Evolutionary conservation across 1,140 invertebrate species (phyloP).

Genomic region (Caenorhabditis inopinata): DNA sequence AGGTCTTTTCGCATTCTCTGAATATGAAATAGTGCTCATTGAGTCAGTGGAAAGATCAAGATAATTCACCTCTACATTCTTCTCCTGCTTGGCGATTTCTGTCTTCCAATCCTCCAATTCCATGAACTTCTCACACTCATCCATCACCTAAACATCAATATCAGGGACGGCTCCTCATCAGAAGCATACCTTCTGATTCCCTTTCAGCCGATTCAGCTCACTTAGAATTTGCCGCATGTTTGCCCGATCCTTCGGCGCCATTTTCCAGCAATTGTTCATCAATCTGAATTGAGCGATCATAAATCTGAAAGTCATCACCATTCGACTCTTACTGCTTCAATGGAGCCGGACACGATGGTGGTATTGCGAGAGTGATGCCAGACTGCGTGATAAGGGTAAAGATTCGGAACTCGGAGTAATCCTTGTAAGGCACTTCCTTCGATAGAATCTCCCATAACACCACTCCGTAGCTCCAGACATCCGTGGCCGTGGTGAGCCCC

Average conservation of each 20-base stretch:
- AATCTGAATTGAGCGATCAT: constrained; percentile 43
- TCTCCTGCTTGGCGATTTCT: constrained; percentile 53
- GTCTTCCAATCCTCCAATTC: constrained; percentile 53
- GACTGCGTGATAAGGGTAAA: constrained; percentile 55
- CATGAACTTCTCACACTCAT: constrained; percentile 55
- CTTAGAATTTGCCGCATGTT: constrained; percentile 53
- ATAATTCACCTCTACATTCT: constrained; percentile 48
- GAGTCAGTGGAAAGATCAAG: no score
- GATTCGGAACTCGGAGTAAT: constrained; percentile 59
- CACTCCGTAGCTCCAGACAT: constrained; percentile 60
- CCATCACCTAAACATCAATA: constrained; percentile 34
- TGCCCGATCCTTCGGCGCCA: constrained; percentile 54
- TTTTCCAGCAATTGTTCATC: constrained; percentile 55
- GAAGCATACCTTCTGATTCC: neutral
- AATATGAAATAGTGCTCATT: neutral
- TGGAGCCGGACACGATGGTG: constrained; percentile 54
- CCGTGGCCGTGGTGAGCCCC: constrained; percentile 59
- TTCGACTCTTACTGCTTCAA: constrained; percentile 53
- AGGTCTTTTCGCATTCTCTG: constrained; percentile 43
- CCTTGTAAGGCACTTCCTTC: constrained; percentile 59
- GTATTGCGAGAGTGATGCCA: constrained; percentile 53
- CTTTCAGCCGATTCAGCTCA: constrained; percentile 49
- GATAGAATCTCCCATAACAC: constrained; percentile 60
- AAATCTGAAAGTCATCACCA: neutral
- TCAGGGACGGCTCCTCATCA: neutral